Conservation (phyloP, 2,113 vertebrate genomes). For the Brachypodius melanocephalos region DNA sequence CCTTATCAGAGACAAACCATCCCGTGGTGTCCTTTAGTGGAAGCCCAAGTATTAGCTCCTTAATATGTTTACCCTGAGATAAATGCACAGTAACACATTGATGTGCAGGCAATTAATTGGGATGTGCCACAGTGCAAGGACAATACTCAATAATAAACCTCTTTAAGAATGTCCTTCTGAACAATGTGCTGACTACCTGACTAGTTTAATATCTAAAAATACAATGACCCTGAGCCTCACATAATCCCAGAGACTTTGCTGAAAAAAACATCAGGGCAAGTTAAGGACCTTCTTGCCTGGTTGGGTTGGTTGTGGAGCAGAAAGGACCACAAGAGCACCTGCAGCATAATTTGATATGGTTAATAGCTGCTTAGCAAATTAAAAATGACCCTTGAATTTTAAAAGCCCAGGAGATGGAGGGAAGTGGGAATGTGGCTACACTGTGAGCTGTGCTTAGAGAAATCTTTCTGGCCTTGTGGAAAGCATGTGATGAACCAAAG, state of each 20-base stretch:
- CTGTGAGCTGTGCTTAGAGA: neutral
- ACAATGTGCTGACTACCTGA: neutral
- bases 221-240: neutral
- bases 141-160: neutral
- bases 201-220: neutral
- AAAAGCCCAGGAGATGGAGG: neutral
- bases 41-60: neutral
- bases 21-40: neutral
- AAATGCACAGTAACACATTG: neutral
- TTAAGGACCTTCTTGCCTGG: neutral
- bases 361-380: neutral
- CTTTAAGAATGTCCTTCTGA: neutral
- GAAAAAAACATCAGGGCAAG: neutral
- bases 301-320: neutral
- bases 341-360: neutral
- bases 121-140: conserved; percentile 9
- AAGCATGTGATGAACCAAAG: neutral
- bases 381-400: neutral
- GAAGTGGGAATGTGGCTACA: neutral
- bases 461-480: neutral
- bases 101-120: neutral
- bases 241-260: neutral
- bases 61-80: conserved; percentile 36
- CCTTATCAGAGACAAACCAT: conserved; percentile 10
- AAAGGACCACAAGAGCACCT: neutral